Base-by-base conservation (phyloP, 2,113 vertebrate species). In the Myodes glareolus region DNA sequence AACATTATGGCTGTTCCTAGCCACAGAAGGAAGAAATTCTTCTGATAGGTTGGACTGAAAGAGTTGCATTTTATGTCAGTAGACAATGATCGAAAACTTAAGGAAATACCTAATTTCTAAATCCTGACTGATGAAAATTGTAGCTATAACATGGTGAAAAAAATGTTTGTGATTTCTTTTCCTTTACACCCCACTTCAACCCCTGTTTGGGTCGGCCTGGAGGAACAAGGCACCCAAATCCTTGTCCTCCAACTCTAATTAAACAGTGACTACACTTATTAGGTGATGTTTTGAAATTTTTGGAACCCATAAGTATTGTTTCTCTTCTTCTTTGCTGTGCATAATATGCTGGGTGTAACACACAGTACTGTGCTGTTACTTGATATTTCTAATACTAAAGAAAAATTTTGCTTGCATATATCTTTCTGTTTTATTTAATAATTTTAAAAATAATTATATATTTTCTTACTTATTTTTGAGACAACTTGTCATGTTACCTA, bases 211-310 rank as follows among this genome's bases (percentile, higher is more conserved):
- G 7, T 7, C 8, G n/a, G 36, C 36, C 70, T n/a, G 7, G 36
- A n/a, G 70, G 21, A 72, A n/a, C 36, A 72, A 72, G 7, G 7
- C 17, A 21, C 9, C 7, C 17, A 33, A n/a, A n/a, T 72, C 36
- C 36, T n/a, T n/a, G 36, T 19, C 36, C 1, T 21, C 33, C 36
- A n/a, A 7, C 16, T 17, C 7, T 8, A 19, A n/a, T n/a, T 0
- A 5, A 72, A 21, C 17, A 72, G 7, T 72, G 17, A n/a, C 17
- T 36, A 36, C 25, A 10, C 2, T 72, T 72, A 21, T 3, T 36
- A 21, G 0, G 17, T 21, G 17, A 72, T n/a, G n/a, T 72, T 9
- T 72, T 72, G 17, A n/a, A 72, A 7, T 3, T 72, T 72, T 72
- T n/a, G 70, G 17, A 72, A n/a, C 25, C 3, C 7, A 1, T n/a